phyloP scores from a whole-genome alignment of 2,797 vertebrate species.

The Parauchenoglanis punctatus region DNA sequence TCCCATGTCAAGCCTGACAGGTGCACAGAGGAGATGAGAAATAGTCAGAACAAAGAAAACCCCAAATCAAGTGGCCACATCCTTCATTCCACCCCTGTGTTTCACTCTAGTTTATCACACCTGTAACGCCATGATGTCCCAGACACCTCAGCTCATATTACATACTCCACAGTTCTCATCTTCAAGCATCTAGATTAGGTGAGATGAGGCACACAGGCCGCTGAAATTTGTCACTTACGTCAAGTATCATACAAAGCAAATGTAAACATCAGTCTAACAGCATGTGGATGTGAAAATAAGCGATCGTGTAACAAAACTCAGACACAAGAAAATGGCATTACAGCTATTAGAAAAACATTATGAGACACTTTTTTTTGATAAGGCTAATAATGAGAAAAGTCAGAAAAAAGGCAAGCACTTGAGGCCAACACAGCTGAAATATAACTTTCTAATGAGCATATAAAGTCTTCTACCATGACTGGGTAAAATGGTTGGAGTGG shows the following conservation, averaged over 20 bases:
- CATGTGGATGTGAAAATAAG: background rate
- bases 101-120: background rate
- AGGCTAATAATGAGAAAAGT: background rate
- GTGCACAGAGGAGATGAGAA: background rate
- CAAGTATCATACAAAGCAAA: background rate
- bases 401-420: background rate
- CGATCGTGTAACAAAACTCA: background rate
- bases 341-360: background rate
- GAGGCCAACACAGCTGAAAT: background rate
- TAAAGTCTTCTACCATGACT: background rate
- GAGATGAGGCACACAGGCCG: too few species aligned
- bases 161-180: background rate
- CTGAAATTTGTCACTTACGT: background rate
- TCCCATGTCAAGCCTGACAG: background rate
- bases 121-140: background rate
- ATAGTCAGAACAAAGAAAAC: background rate
- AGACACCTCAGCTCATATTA: background rate
- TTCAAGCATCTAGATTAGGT: too few species aligned
- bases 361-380: background rate
- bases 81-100: background rate
- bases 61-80: background rate
- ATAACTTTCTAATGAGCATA: background rate
- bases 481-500: background rate
- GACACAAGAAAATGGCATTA: background rate
- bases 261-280: background rate